Evolutionary conservation across 2,888 invertebrate species (phyloP).

Genomic region (Acronicta aceris): DNA sequence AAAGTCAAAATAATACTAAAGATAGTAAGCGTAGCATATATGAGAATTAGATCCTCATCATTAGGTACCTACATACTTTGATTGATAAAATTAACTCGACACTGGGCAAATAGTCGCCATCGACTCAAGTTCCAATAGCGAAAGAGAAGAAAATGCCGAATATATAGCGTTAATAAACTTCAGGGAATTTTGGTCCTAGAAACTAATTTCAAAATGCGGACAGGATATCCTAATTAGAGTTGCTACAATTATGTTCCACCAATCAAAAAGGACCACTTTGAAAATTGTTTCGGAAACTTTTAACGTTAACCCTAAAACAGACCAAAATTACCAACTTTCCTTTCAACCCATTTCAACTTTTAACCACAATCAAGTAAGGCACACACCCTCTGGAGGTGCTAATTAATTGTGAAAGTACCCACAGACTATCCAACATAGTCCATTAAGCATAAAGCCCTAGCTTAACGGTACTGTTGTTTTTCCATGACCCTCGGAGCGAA

Average conservation of each 20-base stretch:
- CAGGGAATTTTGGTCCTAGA: background rate
- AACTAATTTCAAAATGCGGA: background rate
- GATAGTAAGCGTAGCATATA: too few species aligned
- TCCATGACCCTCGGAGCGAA: conserved; percentile 75
- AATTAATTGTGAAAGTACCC: conserved; percentile 83
- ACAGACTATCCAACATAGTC: conserved; percentile 76
- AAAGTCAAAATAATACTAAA: too few species aligned
- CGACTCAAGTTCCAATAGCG: too few species aligned
- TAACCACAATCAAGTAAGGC: conserved; percentile 63
- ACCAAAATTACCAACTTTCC: conserved; percentile 51
- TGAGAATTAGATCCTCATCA: too few species aligned
- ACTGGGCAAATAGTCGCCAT: too few species aligned
- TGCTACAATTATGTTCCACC: background rate
- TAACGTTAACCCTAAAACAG: conserved; percentile 31
- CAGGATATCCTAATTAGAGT: background rate
- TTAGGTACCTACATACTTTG: too few species aligned
- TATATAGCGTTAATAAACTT: too few species aligned
- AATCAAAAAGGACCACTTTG: conserved; percentile 23
- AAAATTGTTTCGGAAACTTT: conserved; percentile 48
- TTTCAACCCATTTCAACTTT: conserved; percentile 63
- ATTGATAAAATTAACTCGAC: too few species aligned
- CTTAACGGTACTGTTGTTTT: conserved; percentile 78
- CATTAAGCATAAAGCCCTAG: conserved; percentile 82
- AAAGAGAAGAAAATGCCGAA: too few species aligned
- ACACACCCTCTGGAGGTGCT: conserved; percentile 71